Conservation (phyloP, 2,888 invertebrate species). For the Alitta virens region DNA sequence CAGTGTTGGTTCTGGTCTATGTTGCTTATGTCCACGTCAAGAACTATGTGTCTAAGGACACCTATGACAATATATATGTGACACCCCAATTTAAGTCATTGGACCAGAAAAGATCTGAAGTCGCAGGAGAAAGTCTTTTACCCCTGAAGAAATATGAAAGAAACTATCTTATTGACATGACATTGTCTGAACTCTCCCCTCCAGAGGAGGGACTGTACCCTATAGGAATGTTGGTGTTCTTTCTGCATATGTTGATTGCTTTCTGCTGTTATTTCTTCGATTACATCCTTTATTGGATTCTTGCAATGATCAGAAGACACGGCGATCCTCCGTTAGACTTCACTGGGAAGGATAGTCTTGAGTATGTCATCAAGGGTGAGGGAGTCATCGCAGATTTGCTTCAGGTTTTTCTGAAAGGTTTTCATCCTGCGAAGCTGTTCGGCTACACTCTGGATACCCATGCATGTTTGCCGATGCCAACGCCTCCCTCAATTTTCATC, state of each 20-base stretch:
- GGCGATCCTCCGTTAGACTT: conserved; percentile 32
- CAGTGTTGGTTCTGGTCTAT: conserved; percentile 26
- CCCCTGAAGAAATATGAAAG: conserved; percentile 39
- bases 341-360: conserved; percentile 25
- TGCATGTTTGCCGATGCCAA: conserved; percentile 26
- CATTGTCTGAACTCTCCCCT: conserved; percentile 28
- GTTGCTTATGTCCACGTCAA: conserved; percentile 28
- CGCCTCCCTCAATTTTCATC: conserved; percentile 22
- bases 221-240: conserved; percentile 35
- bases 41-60: conserved; percentile 38
- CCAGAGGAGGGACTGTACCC: conserved; percentile 31
- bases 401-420: conserved; percentile 29
- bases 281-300: conserved; percentile 39
- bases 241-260: conserved; percentile 35
- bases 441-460: conserved; percentile 22
- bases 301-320: conserved; percentile 34
- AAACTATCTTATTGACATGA: conserved; percentile 36
- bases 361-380: conserved; percentile 25
- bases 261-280: conserved; percentile 35
- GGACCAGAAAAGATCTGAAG: conserved; percentile 30
- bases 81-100: conserved; percentile 33
- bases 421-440: conserved; percentile 28
- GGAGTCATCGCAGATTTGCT: conserved; percentile 31
- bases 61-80: conserved; percentile 44
- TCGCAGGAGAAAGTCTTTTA: conserved; percentile 31